Conservation (phyloP, 2,888 invertebrate genomes). For the Congeria kusceri region DNA sequence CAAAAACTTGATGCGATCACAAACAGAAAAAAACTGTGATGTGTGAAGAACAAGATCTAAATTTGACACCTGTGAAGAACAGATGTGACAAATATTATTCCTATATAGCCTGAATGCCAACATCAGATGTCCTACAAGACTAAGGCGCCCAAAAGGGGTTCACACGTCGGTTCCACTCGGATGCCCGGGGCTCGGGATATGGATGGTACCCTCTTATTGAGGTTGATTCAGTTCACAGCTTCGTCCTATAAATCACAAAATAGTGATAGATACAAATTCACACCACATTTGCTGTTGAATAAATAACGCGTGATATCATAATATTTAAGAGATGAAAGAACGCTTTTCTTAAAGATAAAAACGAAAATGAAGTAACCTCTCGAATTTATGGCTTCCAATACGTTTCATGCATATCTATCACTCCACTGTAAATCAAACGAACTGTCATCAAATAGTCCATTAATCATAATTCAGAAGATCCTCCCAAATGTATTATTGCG, state of each 20-base stretch:
- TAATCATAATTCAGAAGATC: constrained; percentile 56
- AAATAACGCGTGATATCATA: constrained; percentile 59
- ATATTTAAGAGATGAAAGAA: constrained; percentile 57
- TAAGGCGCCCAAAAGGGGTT: too few species aligned
- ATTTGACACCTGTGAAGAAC: too few species aligned
- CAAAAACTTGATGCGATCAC: too few species aligned
- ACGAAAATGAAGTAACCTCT: constrained; percentile 65
- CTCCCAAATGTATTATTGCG: constrained; percentile 62
- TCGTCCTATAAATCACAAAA: constrained; percentile 34
- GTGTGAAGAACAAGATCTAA: too few species aligned
- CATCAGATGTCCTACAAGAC: too few species aligned
- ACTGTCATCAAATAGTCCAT: constrained; percentile 53
- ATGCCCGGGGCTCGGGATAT: too few species aligned
- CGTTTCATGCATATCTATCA: constrained; percentile 66
- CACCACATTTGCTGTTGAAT: constrained; percentile 60
- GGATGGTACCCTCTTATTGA: too few species aligned
- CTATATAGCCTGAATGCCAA: too few species aligned
- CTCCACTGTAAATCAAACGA: constrained; percentile 54
- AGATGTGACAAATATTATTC: too few species aligned
- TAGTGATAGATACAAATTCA: constrained; percentile 63
- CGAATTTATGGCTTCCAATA: constrained; percentile 59
- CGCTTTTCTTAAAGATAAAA: constrained; percentile 63
- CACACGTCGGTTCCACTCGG: too few species aligned
- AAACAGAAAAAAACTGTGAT: too few species aligned
- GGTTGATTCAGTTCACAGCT: constrained; percentile 39